phyloP scores from a whole-genome alignment of 2,797 vertebrate genomes.

The Spondyliosoma cantharus region DNA sequence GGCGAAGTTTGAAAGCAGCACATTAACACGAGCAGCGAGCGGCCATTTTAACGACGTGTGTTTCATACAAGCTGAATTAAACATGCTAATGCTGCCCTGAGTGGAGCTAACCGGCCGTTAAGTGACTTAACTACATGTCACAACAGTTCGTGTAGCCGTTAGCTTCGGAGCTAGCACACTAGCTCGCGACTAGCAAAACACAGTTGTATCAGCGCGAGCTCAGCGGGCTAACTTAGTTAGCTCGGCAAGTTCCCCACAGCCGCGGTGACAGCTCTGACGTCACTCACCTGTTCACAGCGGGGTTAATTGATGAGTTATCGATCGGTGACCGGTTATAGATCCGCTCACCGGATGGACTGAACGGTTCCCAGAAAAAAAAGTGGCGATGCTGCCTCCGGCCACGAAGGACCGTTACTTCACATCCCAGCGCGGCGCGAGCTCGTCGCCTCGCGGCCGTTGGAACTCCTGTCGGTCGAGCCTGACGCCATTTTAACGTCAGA shows the following conservation, averaged over 20 bases:
- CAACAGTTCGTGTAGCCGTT: slow-evolving; percentile 46
- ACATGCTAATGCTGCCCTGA: neutral
- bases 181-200: slow-evolving; percentile 28
- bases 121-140: slow-evolving; percentile 15
- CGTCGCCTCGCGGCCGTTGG: accelerated
- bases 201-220: slow-evolving; percentile 19
- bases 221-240: neutral
- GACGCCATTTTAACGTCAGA: accelerated
- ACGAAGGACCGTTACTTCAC: slow-evolving; percentile 46
- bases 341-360: slow-evolving; percentile 64
- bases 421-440: neutral
- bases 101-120: neutral
- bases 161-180: slow-evolving; percentile 58
- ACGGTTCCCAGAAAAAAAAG: slow-evolving; percentile 42
- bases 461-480: too few relatives aligned
- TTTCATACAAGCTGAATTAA: too few relatives aligned
- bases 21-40: neutral
- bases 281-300: neutral
- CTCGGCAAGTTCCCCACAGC: neutral
- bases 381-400: slow-evolving; percentile 39
- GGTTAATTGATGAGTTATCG: neutral
- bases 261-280: accelerated
- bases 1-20: slow-evolving; percentile 25
- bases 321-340: slow-evolving; percentile 2
- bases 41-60: accelerated